phyloP scores from a whole-genome alignment of 2,113 vertebrate genomes.

The Podarcis muralis region DNA sequence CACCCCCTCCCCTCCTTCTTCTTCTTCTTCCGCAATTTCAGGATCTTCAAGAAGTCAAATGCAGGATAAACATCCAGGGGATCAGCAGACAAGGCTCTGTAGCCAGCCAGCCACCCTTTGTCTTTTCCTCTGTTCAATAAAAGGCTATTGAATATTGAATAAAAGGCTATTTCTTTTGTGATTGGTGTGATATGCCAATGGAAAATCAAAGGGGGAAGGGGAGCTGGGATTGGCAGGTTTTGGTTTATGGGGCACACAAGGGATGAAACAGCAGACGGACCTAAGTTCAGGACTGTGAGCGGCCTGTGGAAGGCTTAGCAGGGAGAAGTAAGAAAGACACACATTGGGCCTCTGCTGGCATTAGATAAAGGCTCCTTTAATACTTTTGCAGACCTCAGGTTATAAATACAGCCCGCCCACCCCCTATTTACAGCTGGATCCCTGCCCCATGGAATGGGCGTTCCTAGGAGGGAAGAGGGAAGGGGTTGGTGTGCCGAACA shows the following conservation, averaged over 20 bases:
- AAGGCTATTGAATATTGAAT: neutral
- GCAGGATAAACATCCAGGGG: too few relatives aligned
- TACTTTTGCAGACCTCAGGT: constrained; percentile 21
- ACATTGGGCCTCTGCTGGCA: neutral
- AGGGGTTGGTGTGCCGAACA: neutral
- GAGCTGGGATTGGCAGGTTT: neutral
- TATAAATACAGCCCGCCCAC: constrained; percentile 15
- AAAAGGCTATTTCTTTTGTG: neutral
- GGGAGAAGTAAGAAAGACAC: neutral
- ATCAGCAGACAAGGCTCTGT: neutral
- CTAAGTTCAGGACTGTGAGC: neutral
- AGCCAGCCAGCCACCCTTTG: too few relatives aligned
- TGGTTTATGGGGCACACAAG: neutral
- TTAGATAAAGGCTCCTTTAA: constrained; percentile 37
- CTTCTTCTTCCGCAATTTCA: neutral
- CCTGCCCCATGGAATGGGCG: neutral
- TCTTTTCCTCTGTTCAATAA: neutral
- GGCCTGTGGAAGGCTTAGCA: neutral
- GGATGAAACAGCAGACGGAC: neutral
- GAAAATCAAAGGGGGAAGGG: neutral
- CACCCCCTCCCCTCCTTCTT: neutral
- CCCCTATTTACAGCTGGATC: constrained; percentile 26
- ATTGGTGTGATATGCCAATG: neutral
- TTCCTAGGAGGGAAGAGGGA: neutral
- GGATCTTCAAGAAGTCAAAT: neutral